Evolutionary conservation across 2,888 invertebrate species (phyloP).

Genomic region (Chalcosyrphus nemorum): DNA sequence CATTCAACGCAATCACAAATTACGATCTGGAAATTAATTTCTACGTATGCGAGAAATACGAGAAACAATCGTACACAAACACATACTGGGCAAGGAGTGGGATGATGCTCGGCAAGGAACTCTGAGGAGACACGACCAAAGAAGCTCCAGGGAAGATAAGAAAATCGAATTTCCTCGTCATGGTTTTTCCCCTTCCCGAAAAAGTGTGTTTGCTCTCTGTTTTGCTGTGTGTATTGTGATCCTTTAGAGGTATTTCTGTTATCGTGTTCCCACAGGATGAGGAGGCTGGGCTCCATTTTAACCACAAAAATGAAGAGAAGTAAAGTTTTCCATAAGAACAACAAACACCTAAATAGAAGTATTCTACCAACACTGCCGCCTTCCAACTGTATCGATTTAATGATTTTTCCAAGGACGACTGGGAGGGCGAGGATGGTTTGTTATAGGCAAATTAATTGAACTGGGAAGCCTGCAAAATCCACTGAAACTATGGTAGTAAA

Average conservation of each 20-base stretch:
- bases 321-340: slow-evolving; percentile 28
- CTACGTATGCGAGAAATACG: slow-evolving; percentile 53
- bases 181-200: slow-evolving; percentile 25
- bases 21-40: slow-evolving; percentile 72
- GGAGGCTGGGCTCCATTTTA: slow-evolving; percentile 22
- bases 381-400: slow-evolving; percentile 28
- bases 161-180: slow-evolving; percentile 52
- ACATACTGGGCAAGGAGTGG: neutral
- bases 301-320: slow-evolving; percentile 29
- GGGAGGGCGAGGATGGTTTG: neutral
- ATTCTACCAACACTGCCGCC: neutral
- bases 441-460: slow-evolving; percentile 41
- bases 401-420: too few relatives aligned
- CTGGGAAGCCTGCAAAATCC: slow-evolving; percentile 7
- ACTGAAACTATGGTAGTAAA: slow-evolving; percentile 17
- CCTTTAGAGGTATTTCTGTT: slow-evolving; percentile 39
- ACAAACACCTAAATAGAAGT: slow-evolving; percentile 34
- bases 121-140: slow-evolving; percentile 5
- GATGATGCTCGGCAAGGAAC: slow-evolving; percentile 18
- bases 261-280: slow-evolving; percentile 18
- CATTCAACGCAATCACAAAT: slow-evolving; percentile 70
- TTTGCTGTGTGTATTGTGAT: slow-evolving; percentile 39
- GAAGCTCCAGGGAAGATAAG: slow-evolving; percentile 47
- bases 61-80: slow-evolving; percentile 52
- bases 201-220: slow-evolving; percentile 6